These are phyloP conservation scores for Hippocampus guttulatus DNA, from an alignment of 2,113 vertebrate species.

Conservation along the genomic window DNA sequence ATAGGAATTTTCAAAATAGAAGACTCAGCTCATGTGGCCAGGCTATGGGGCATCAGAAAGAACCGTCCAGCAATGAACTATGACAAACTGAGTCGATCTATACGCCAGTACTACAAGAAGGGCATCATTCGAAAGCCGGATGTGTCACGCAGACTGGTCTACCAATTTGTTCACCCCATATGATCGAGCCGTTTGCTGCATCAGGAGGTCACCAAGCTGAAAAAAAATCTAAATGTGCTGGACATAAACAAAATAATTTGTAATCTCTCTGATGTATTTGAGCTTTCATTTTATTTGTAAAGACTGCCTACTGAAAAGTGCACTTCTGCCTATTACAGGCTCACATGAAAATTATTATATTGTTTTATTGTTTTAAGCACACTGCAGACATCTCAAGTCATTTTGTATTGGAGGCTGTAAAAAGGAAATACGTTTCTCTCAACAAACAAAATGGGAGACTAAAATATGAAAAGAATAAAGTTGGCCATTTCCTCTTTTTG, in stretches of 20 bases:
- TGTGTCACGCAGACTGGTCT: slow-evolving; percentile 90
- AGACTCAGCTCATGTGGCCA: slow-evolving; percentile 89
- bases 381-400: neutral
- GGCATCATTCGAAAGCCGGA: slow-evolving; percentile 92
- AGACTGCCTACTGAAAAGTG: slow-evolving; percentile 55
- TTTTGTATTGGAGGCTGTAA: neutral
- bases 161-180: slow-evolving; percentile 89
- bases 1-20: slow-evolving; percentile 94
- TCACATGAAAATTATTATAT: neutral
- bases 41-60: slow-evolving; percentile 91
- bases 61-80: slow-evolving; percentile 97
- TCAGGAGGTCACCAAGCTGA: slow-evolving; percentile 9
- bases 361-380: slow-evolving; percentile 3
- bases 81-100: slow-evolving; percentile 93
- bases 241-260: slow-evolving; percentile 31
- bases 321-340: slow-evolving; percentile 50
- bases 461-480: neutral
- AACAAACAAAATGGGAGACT: neutral
- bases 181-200: slow-evolving; percentile 52
- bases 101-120: slow-evolving; percentile 97
- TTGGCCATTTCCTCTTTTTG: neutral
- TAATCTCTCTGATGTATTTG: slow-evolving; percentile 1
- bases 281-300: slow-evolving; percentile 28
- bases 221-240: slow-evolving; percentile 38
- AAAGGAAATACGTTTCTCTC: neutral